Evolutionary conservation across 2,113 vertebrate genomes (phyloP), one percentile per base, ranked within the genome.

Genomic region (Xiphophorus couchianus): DNA sequence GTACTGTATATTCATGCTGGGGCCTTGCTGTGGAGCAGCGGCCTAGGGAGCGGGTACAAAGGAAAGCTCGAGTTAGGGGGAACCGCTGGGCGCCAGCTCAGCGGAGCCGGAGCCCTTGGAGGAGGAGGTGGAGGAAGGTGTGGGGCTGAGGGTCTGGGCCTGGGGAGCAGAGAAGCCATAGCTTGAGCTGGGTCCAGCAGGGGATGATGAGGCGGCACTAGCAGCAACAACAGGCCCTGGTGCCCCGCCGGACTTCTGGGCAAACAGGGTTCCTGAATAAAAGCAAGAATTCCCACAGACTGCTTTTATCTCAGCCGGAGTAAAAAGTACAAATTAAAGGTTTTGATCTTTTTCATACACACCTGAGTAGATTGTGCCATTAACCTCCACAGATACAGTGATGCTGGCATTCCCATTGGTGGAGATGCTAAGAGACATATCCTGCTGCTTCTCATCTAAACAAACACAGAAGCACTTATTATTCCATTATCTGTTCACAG

Each of bases 341-440:
- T 8, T n/a, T 7, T 13, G 12, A 28, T 25, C 0, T 13, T 28
- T 15, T 19, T 28, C 2, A 44, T 15, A 88, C 87, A 42, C 63
- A 95, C 95, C 95, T 91, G 94, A 95, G 86, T 95, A 95, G 71
- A 93, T 80, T 27, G 92, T 94, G 77, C 95, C 95, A 13, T 95
- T 95, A 73, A 95, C 94, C 75, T 95, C 95, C 87, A 94, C 93
- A n/a, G 95, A 95, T 68, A 95, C 93, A 5, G 92, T 94, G 88
- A 95, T 94, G 83, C 94, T 94, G 87, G 93, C 85, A 33, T 88
- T 91, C 58, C 95, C 94, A 69, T 92, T 94, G 73, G 93, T 93
- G 30, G 94, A 94, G 85, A 95, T 94, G 86, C 92, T 95, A 69
- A 95, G 81, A 71, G 94, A 86, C 90, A 95, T 92, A 61, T 95